Evolutionary conservation across 2,888 invertebrate genomes (phyloP).

Genomic region (Nowickia ferox): DNA sequence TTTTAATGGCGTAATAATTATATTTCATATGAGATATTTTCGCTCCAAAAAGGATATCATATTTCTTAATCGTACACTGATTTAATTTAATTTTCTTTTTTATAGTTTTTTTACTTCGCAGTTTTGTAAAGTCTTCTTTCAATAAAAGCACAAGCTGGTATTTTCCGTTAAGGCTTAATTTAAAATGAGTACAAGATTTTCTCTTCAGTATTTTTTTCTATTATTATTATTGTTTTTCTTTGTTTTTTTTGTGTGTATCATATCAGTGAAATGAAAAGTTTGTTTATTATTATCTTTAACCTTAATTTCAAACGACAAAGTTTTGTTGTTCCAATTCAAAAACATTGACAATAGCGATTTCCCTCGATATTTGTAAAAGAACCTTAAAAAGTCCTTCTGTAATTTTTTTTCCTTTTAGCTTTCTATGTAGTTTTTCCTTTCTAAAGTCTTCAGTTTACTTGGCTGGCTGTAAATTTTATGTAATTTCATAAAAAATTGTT

Average conservation of each 20-base stretch:
- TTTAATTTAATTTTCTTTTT: constrained; percentile 37
- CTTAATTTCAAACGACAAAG: constrained; percentile 64
- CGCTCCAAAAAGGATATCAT: constrained; percentile 5
- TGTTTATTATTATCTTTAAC: constrained; percentile 50
- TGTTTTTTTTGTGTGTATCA: background rate
- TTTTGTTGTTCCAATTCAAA: constrained; percentile 52
- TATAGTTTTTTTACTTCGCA: background rate
- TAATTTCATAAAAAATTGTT: background rate
- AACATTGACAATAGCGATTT: constrained; percentile 57
- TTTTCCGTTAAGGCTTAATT: constrained; percentile 25
- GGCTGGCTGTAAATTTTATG: background rate
- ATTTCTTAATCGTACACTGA: constrained; percentile 59
- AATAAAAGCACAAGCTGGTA: constrained; percentile 39
- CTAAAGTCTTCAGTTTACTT: constrained; percentile 15
- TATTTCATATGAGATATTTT: background rate
- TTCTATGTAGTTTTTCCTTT: constrained; percentile 13
- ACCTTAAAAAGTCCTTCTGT: constrained; percentile 46
- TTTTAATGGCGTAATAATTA: no score
- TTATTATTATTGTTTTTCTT: background rate
- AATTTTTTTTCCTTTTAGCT: constrained; percentile 39
- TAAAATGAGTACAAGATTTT: constrained; percentile 20
- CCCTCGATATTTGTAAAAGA: constrained; percentile 40
- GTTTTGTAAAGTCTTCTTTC: background rate
- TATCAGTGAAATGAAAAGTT: constrained; percentile 53
- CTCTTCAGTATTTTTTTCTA: background rate